These are phyloP conservation scores for Gandaritis pyraliata DNA, from an alignment of 2,888 invertebrate genomes.

Conservation along the genomic window DNA sequence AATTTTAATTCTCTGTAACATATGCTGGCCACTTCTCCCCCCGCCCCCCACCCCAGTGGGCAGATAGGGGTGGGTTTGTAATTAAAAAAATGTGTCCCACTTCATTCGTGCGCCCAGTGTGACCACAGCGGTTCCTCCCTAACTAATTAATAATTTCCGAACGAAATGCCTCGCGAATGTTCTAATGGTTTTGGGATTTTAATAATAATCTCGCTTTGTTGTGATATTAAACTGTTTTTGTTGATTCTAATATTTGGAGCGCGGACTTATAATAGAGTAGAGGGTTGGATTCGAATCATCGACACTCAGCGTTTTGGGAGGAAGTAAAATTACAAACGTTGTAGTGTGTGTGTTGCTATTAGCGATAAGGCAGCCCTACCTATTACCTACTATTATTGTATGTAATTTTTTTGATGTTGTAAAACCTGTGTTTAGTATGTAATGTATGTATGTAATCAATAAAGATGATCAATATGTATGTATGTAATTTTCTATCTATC, in stretches of 20 bases:
- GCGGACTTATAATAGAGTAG: constrained; percentile 28
- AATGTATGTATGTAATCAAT: no score
- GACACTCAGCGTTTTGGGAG: neutral
- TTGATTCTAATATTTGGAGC: constrained; percentile 19
- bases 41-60: constrained; percentile 21
- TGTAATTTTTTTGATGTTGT: no score
- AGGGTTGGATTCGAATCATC: constrained; percentile 7
- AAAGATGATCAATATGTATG: no score
- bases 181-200: constrained; percentile 67
- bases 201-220: constrained; percentile 64
- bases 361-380: no score
- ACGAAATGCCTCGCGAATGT: constrained; percentile 45
- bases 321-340: neutral
- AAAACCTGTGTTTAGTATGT: no score
- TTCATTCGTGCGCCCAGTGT: constrained; percentile 71
- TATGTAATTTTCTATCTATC: no score
- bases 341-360: no score
- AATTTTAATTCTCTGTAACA: constrained; percentile 79
- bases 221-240: constrained; percentile 42
- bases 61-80: constrained; percentile 51
- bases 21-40: constrained; percentile 55
- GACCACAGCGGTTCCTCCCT: constrained; percentile 62
- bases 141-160: constrained; percentile 72
- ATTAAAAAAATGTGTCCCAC: constrained; percentile 83
- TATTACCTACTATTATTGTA: no score